Percentiles rank a stretch among this genome's conserved stretches.
Evolutionary conservation across 2,797 vertebrate genomes (phyloP).

Genomic region (Pagetopsis macropterus): DNA sequence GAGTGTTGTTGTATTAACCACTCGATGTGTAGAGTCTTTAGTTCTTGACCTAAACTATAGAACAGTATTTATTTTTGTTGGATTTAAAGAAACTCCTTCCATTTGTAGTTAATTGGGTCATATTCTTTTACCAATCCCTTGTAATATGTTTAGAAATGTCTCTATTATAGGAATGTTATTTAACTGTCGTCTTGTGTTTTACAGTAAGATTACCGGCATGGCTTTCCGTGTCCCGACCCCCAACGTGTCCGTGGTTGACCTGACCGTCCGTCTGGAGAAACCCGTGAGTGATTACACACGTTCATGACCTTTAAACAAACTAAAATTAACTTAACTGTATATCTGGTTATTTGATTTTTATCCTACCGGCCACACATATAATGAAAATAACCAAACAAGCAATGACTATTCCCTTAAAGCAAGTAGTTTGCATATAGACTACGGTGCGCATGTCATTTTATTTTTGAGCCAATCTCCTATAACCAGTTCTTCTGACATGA

Average conservation of each 20-base stretch:
- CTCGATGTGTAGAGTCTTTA: no score
- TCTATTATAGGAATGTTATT: no score
- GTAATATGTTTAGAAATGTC: no score
- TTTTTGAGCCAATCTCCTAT: no score
- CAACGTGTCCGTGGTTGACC: slow-evolving; percentile 96
- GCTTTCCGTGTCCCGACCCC: slow-evolving; percentile 98
- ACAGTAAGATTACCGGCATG: slow-evolving; percentile 97
- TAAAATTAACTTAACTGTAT: background rate
- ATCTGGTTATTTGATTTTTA: background rate
- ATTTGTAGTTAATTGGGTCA: no score
- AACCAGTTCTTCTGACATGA: no score
- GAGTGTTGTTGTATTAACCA: no score
- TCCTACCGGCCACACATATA: background rate
- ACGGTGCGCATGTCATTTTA: background rate
- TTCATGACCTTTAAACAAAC: background rate
- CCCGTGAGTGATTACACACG: slow-evolving; percentile 82
- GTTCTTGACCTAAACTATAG: no score
- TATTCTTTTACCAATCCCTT: no score
- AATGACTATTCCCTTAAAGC: no score
- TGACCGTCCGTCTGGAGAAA: slow-evolving; percentile 95
- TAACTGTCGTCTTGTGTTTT: background rate
- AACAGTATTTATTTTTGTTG: no score
- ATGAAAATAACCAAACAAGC: background rate
- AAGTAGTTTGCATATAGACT: background rate
- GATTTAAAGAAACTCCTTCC: no score